Percentiles rank a stretch among this genome's conserved stretches.
phyloP scores from a whole-genome alignment of 2,113 vertebrate genomes.

The Dendrocopos noguchii region DNA sequence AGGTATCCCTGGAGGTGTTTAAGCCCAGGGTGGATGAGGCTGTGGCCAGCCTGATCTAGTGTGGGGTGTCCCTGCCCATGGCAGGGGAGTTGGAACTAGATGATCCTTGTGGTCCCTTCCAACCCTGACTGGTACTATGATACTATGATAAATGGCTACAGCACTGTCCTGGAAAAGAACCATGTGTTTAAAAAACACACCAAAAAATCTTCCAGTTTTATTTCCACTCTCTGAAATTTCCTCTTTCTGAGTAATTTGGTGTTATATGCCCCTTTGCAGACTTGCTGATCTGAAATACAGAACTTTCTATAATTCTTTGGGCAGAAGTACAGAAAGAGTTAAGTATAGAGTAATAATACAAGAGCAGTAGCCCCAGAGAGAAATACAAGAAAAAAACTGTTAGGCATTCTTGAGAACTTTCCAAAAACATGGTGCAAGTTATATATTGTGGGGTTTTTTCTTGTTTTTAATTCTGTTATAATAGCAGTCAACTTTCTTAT shows the following conservation, averaged over 20 bases:
- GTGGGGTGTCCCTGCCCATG: no score
- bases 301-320: not conserved
- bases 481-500: conserved; percentile 7
- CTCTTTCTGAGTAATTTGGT: not conserved
- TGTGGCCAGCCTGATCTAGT: no score
- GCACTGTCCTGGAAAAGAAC: not conserved
- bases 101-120: no score
- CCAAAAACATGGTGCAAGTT: not conserved
- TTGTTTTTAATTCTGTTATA: not conserved
- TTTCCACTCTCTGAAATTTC: not conserved
- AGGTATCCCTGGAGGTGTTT: no score
- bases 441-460: not conserved
- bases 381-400: not conserved
- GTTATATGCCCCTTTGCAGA: not conserved
- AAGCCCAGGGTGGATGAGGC: no score
- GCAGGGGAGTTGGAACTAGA: no score
- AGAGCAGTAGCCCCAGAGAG: not conserved
- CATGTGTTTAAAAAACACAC: not conserved
- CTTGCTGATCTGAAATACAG: not conserved
- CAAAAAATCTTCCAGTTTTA: not conserved
- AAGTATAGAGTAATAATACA: not conserved
- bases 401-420: not conserved
- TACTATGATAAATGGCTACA: not conserved
- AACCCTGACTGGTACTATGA: no score
- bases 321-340: not conserved